Base-by-base conservation (phyloP, 2,888 invertebrate species). In the Acrobasis suavella region DNA sequence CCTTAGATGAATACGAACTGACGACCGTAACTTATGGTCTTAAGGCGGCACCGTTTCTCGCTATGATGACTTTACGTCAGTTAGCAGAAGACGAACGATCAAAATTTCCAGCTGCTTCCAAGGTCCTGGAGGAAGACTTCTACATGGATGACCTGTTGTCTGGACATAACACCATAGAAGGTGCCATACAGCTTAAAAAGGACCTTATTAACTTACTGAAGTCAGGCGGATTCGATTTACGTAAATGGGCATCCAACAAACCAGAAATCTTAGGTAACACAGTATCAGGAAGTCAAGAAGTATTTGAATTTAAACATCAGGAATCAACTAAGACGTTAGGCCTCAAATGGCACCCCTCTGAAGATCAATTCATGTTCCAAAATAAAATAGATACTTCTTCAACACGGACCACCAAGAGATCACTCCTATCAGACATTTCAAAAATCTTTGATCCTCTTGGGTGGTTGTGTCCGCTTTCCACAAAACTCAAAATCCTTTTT, bases 191-290 rank as follows among this genome's bases (percentile, higher is more conserved):
- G 50, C 38, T 60, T 0, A 60, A 60, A n/a, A 37, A 15, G 38
- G 60, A 60, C 14, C 60, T 60, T 14, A 50, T n/a, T 6, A 37
- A 61, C 1, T 54, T 61, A 46, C 37, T 61, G 15, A 54, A 50
- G 22, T 22, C 22, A 22, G 22, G 22, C 3, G 22, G 22, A 22
- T 22, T 22, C 22, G 22, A 22, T 22, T 22, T 22, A 22, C 22
- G 22, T 22, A 22, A 22, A 22, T 22, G 22, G 22, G 22, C 22
- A 22, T 22, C 22, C 3, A 22, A 22, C 22, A 22, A 22, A 22
- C 22, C 22, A 22, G 22, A 22, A 22, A 22, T 22, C 22, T 22
- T 22, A 22, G 22, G 22, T 22, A 22, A 22, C 22, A 22, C 22
- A 22, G 1, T 22, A 22, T 22, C 22, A 22, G 22, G 3, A 1